Evolutionary conservation across 1,140 invertebrate genomes (phyloP), one percentile per base, ranked within the genome.

Genomic region (Belonocnema kinseyi): DNA sequence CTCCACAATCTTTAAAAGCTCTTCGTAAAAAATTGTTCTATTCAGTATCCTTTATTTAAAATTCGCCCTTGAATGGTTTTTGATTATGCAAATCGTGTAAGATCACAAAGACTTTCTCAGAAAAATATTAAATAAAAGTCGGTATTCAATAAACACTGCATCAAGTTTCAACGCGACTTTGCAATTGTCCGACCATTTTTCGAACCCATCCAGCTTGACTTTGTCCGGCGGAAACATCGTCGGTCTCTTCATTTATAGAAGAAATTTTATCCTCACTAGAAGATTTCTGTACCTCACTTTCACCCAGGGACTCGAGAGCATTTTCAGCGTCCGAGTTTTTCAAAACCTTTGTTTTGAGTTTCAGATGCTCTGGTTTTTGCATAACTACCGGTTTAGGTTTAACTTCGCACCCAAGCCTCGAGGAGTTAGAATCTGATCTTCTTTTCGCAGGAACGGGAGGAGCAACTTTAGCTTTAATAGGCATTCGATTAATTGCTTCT

Each of bases 141-240:
- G 16, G 17, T 54, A 16, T 17, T n/a, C 10, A 5, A n/a, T 54
- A 61, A 66, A 46, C 50, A 50, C 13, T 54, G 56, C 21, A 56
- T 83, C 77, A 89, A 50, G 87, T 85, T 70, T 90, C 88, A 11
- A 87, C 73, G n/a, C 89, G 85, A 46, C 82, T 86, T 46, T 92
- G 90, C 33, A 92, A 73, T 78, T 91, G 91, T 21, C 89, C 90
- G 7, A 91, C 90, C 71, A 92, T 91, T 80, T 88, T 91, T 52
- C 87, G 85, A 0, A 92, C 91, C 91, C 91, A 92, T 13, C 91
- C 91, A 2, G 88, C 87, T 72, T 91, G 89, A 76, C 90, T 91
- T 54, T 92, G 90, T 0, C 90, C 91, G 0, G 87, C 88, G 0
- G 91, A 91, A 13, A 91, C 81, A 50, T 92, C 91, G 3, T 88